These are phyloP conservation scores for Amiota mariae DNA, from an alignment of 2,888 invertebrate species.

Conservation along the genomic window DNA sequence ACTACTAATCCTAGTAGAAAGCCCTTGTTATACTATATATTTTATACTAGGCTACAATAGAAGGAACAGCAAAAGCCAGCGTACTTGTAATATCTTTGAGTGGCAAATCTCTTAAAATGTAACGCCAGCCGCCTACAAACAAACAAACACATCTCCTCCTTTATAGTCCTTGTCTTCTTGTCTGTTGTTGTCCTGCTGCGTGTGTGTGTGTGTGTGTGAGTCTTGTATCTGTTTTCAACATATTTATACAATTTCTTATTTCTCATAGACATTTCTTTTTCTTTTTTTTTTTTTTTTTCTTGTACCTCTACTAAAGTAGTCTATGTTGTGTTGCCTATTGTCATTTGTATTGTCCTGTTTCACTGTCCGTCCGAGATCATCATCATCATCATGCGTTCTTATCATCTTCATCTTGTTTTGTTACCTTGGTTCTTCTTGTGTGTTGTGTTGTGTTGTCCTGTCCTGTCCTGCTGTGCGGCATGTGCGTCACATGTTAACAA, in stretches of 20 bases:
- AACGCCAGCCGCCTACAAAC: constrained; percentile 22
- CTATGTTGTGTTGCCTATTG: constrained; percentile 20
- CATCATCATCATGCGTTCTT: constrained; percentile 38
- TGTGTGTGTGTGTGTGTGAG: no score
- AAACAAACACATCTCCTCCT: not conserved
- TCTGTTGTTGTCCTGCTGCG: constrained; percentile 2
- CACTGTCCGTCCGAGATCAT: constrained; percentile 29
- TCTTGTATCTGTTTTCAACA: constrained; percentile 46
- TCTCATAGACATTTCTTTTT: constrained; percentile 56
- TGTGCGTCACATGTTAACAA: constrained; percentile 47
- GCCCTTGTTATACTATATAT: constrained; percentile 58
- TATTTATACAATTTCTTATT: constrained; percentile 64
- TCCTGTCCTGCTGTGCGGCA: constrained; percentile 41
- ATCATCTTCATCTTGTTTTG: constrained; percentile 19
- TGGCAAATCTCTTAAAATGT: constrained; percentile 64
- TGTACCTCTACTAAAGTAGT: constrained; percentile 23
- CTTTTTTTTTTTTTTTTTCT: constrained; percentile 34
- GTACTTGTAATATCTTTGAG: constrained; percentile 61
- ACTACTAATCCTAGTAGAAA: constrained; percentile 68
- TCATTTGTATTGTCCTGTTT: not conserved
- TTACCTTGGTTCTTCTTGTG: constrained; percentile 28
- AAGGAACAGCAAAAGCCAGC: constrained; percentile 52
- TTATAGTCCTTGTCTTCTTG: not conserved
- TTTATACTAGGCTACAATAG: constrained; percentile 24
- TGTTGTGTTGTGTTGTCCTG: constrained; percentile 32